Evolutionary conservation across 2,113 vertebrate genomes (phyloP), one percentile per base, ranked within the genome.

Genomic region (Nesoenas mayeri): DNA sequence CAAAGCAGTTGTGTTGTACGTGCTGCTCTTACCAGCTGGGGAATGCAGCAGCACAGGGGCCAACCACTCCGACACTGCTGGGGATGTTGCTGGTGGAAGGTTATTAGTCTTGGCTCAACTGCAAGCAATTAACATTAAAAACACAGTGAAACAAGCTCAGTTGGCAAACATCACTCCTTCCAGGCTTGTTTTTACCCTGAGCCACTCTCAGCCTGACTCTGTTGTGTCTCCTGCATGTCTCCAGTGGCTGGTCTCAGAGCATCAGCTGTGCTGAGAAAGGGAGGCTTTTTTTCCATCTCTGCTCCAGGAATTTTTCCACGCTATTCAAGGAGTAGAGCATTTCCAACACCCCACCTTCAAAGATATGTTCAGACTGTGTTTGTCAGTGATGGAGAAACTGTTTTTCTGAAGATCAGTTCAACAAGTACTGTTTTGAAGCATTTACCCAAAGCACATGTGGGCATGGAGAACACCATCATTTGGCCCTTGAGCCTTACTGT

Each of bases 71-170:
- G 69, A 57, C 24, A 5, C 69, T n/a, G 44, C 73, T 71, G 56
- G 51, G 79, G 51, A 56, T 72, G 67, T 77, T 0, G 0, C 47
- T 2, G 3, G 8, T 70, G 50, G 36, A 92, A 85, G 38, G 56
- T 42, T 86, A 66, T 83, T 56, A 74, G 42, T 60, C n/a, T 60
- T 78, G 73, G 77, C 88, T 93, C 75, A 74, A 32, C 64, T 90
- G 82, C 51, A 88, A 88, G 51, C 10, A 78, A 42, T 70, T 86
- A 70, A 85, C 38, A 74, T 88, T 60, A 64, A 94, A 94, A 91
- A 29, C 11, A 62, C 47, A 71, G 36, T 38, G 51, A 86, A 91
- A 88, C 20, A 75, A 89, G n/a, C 44, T 24, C 48, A 51, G 5
- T 26, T 3, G 16, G 50, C 32, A 92, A 93, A 40, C 4, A 50